Percentiles rank a stretch among this genome's conserved stretches.
Evolutionary conservation across 92 coral and sea anemone species (phyloP).

Genomic region (Diadumene lineata): DNA sequence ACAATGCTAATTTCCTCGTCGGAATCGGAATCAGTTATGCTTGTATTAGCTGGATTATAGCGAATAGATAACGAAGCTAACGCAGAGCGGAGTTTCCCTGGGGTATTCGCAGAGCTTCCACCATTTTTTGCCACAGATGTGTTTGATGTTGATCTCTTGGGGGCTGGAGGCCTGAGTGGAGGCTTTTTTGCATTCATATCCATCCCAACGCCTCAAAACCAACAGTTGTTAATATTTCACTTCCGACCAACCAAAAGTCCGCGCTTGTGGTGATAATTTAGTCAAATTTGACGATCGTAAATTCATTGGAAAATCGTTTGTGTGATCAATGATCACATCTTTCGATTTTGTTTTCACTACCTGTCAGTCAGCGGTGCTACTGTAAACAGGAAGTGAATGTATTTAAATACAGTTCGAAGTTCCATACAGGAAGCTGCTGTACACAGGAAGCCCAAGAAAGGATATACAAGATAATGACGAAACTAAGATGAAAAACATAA

Average conservation of each 20-base stretch:
- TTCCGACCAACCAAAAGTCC: slow-evolving; percentile 50
- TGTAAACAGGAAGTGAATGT: slow-evolving; percentile 10
- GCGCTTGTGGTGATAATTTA: slow-evolving; percentile 16
- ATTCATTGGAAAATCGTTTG: slow-evolving; percentile 20
- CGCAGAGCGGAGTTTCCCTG: slow-evolving; percentile 56
- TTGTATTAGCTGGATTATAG: slow-evolving; percentile 62
- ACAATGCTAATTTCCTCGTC: slow-evolving; percentile 96
- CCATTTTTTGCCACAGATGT: slow-evolving; percentile 45
- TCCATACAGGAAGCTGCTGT: too few species aligned
- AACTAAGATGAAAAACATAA: neutral
- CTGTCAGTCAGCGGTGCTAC: slow-evolving; percentile 37
- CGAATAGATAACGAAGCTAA: slow-evolving; percentile 87
- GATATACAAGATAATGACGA: neutral
- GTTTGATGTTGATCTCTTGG: slow-evolving; percentile 50
- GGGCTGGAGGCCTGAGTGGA: slow-evolving; percentile 95
- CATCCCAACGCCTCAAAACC: slow-evolving; percentile 17
- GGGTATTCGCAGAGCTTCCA: slow-evolving; percentile 39
- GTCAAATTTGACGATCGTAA: neutral
- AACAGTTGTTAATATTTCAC: slow-evolving; percentile 28
- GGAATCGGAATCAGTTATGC: slow-evolving; percentile 69
- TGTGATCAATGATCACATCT: slow-evolving; percentile 3
- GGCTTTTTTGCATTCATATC: slow-evolving; percentile 78
- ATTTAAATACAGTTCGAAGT: too few species aligned
- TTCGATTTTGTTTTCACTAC: slow-evolving; percentile 29
- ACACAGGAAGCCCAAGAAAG: slow-evolving; percentile 18